Evolutionary conservation across 1,140 invertebrate species (phyloP).

Genomic region (Periplaneta americana): DNA sequence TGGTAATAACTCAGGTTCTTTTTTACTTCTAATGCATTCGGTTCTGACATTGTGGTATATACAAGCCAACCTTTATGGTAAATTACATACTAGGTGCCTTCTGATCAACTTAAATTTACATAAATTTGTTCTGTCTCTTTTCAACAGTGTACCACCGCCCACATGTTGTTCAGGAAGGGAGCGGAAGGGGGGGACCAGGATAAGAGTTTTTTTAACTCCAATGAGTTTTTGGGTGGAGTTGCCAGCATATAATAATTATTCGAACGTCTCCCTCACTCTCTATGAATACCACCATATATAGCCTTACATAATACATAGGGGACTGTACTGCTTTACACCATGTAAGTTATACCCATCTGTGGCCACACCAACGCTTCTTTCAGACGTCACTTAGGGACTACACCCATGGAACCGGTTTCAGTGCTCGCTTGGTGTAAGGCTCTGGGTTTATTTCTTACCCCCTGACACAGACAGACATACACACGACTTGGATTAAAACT

Average conservation of each 20-base stretch:
- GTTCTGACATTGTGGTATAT: background rate
- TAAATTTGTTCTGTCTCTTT: conserved; percentile 20
- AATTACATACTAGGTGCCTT: conserved; percentile 9
- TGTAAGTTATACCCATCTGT: conserved; percentile 11
- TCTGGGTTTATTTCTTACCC: background rate
- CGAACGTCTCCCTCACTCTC: background rate
- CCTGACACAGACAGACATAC: background rate
- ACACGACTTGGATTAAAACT: background rate
- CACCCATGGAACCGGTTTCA: conserved; percentile 17
- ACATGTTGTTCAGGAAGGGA: background rate
- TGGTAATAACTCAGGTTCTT: background rate
- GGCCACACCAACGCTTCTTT: conserved; percentile 26
- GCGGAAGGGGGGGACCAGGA: background rate
- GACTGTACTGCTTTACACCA: background rate
- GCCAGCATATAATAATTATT: conserved; percentile 9
- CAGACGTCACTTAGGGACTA: conserved; percentile 25
- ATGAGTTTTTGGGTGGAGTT: conserved; percentile 15
- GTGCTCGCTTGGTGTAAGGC: background rate
- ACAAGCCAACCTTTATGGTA: conserved; percentile 6
- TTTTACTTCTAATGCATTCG: background rate
- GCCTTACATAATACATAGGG: conserved; percentile 11
- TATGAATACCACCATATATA: conserved; percentile 14
- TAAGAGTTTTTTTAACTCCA: background rate
- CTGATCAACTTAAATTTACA: conserved; percentile 22
- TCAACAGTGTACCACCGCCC: background rate